A percentile compares a stretch with the other conserved stretches of the same genome.
These are phyloP conservation scores for Trachymyrmex cornetzi DNA, from an alignment of 1,140 invertebrate species.

Conservation along the genomic window DNA sequence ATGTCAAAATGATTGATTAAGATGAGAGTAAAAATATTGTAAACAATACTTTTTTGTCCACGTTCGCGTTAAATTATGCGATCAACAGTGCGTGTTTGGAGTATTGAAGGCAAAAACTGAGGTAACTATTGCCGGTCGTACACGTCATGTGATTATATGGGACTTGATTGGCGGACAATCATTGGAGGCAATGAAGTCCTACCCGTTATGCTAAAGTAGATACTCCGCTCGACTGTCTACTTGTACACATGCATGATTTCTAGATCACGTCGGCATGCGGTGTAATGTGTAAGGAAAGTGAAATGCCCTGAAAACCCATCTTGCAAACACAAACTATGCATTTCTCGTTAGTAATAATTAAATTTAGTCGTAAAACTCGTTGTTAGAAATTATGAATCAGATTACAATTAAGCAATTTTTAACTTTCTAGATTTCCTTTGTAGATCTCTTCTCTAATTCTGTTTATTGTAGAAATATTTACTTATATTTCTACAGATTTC, in stretches of 20 bases:
- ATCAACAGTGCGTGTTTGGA: conserved; percentile 3
- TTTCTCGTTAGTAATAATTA: conserved; percentile 40
- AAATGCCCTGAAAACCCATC: conserved; percentile 60
- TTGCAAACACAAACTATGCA: conserved; percentile 53
- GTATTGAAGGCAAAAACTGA: conserved; percentile 48
- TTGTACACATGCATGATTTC: conserved; percentile 18
- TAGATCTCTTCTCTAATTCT: background rate
- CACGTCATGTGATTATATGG: conserved; percentile 65
- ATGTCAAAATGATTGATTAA: conserved; percentile 5
- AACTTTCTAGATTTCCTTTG: conserved; percentile 29
- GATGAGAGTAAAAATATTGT: background rate
- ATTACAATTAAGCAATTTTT: background rate
- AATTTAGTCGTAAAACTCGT: background rate
- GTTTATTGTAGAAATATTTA: background rate
- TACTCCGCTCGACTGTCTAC: conserved; percentile 35
- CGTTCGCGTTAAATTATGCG: background rate
- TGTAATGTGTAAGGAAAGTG: conserved; percentile 55
- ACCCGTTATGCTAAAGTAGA: conserved; percentile 40
- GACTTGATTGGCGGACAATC: conserved; percentile 68
- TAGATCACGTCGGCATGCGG: conserved; percentile 13
- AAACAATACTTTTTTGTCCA: background rate
- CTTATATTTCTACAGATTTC: background rate
- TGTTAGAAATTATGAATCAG: conserved; percentile 1
- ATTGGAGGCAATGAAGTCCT: conserved; percentile 59
- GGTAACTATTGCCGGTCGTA: conserved; percentile 64